These are phyloP conservation scores for Poeciliopsis presidionis DNA, from an alignment of 2,797 vertebrate species.

Conservation along the genomic window DNA sequence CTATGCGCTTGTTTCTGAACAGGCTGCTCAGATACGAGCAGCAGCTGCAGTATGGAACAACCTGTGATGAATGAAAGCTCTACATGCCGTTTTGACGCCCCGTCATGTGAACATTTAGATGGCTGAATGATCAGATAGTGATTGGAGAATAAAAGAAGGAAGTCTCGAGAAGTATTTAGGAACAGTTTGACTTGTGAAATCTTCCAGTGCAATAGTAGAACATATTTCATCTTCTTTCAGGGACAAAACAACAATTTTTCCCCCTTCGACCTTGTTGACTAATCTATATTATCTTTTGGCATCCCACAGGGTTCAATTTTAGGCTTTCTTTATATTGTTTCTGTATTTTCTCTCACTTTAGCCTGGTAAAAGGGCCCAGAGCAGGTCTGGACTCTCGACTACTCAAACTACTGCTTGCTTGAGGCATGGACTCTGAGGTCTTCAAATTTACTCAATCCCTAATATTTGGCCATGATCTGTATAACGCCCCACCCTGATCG, in stretches of 20 bases:
- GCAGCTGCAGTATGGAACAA: background rate
- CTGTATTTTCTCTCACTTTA: background rate
- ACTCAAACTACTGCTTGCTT: no score
- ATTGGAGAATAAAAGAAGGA: background rate
- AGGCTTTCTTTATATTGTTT: background rate
- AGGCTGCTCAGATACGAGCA: background rate
- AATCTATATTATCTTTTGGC: background rate
- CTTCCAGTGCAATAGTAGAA: background rate
- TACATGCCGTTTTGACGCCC: background rate
- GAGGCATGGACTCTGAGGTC: no score
- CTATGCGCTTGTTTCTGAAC: background rate
- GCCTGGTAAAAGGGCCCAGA: no score
- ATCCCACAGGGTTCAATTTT: background rate
- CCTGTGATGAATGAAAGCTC: background rate
- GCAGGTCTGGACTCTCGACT: no score
- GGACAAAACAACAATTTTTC: background rate
- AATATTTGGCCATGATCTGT: no score
- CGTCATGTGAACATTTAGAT: slow-evolving; percentile 24
- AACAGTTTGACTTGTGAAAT: background rate
- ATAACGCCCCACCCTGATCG: no score
- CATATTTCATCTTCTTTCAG: background rate
- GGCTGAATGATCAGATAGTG: background rate
- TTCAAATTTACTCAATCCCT: no score
- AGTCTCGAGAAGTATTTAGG: background rate
- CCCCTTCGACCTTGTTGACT: background rate